Base-by-base conservation (phyloP, 2,888 invertebrate species). In the Drosophila macrospina region DNA sequence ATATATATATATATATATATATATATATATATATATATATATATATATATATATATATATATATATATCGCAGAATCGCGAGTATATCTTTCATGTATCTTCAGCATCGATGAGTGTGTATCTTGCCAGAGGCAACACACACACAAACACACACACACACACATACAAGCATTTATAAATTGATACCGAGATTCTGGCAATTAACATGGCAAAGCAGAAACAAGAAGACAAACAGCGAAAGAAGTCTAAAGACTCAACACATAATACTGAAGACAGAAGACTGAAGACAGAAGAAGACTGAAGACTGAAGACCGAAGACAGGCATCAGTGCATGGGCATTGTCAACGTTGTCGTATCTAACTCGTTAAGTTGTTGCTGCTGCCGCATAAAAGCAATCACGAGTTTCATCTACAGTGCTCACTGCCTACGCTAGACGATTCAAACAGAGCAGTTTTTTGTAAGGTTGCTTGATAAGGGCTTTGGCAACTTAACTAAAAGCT, bases 151-250 rank as follows among this genome's bases (percentile, higher is more conserved):
- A 20, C 20, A 20, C 20, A 69, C 45, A 32, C 64, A 60, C 67
- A 69, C 65, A 65, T 55, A 74, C 59, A 62, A 56, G 56, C 56
- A 56, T 48, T 48, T 47, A 44, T 47, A 62, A 69, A 69, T 75
- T 72, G 76, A 69, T 79, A 72, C 59, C 37, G 41, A 45, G 67
- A 34, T 70, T 26, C 61, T n/a, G 50, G 52, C 66, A 80, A 80
- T 80, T 74, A 73, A 60, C 73, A 61, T 82, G 62, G 54, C 28
- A 42, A 32, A 30, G 30, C 30, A 8, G 41, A 30, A 52, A 6
- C 20, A 50, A 26, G 50, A 36, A 50, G 20, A 50, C 36, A 51
- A 15, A 26, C 34, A 16, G 16, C 8, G 24, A 50, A 48, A 13
- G 24, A 50, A 48, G 16, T 34, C 32, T 16, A 11, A 20, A 47